These are phyloP conservation scores for Elymnias hypermnestra DNA, from an alignment of 1,140 invertebrate genomes.

Conservation along the genomic window DNA sequence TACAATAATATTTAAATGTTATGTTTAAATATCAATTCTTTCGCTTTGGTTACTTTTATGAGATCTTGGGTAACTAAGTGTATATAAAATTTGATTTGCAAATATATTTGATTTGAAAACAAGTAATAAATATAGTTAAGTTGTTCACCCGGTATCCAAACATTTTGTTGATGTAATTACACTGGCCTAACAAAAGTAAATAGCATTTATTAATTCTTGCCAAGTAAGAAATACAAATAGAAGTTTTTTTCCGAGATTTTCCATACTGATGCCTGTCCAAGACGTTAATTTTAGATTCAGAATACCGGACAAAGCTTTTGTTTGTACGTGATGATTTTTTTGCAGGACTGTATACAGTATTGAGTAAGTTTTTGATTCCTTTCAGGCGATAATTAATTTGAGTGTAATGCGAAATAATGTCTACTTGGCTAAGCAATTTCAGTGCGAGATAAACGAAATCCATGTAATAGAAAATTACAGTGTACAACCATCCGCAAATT, in stretches of 20 bases:
- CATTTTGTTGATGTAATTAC: conserved; percentile 5
- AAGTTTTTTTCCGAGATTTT: neutral
- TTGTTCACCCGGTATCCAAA: conserved; percentile 11
- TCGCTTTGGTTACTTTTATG: neutral
- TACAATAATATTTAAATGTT: neutral
- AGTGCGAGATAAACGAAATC: neutral
- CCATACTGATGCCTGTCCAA: no score
- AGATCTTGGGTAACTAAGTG: neutral
- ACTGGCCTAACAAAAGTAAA: conserved; percentile 12
- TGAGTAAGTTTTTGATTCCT: neutral
- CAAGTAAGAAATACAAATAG: neutral
- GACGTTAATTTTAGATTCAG: neutral
- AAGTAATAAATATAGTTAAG: no score
- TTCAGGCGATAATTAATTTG: neutral
- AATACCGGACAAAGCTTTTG: neutral
- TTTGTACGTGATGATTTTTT: neutral
- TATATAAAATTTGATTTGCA: neutral
- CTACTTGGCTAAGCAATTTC: neutral
- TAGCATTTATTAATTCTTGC: conserved; percentile 1
- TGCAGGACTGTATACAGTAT: neutral
- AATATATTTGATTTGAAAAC: no score
- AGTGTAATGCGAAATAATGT: neutral
- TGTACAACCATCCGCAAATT: neutral
- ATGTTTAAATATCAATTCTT: neutral
- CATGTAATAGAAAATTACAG: neutral